A percentile compares a stretch with the other conserved stretches of the same genome.
phyloP scores from a whole-genome alignment of 1,140 invertebrate species.

The Neotoxoptera formosana region DNA sequence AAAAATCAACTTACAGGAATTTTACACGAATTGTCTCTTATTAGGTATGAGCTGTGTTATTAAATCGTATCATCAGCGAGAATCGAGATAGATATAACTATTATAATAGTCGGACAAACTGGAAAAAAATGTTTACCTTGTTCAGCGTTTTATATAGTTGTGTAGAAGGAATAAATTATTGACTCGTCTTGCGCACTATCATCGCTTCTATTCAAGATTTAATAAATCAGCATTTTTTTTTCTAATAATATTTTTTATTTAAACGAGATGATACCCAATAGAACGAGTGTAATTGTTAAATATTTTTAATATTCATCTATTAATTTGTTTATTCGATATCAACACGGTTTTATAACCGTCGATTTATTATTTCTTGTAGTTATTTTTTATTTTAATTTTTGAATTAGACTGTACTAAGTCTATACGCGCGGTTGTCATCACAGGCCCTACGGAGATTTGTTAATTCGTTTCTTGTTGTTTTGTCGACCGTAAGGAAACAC shows the following conservation, averaged over 20 bases:
- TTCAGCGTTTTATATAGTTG: neutral
- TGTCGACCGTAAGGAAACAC: neutral
- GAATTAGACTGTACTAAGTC: neutral
- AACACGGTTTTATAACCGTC: neutral
- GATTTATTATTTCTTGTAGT: neutral
- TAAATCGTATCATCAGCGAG: neutral
- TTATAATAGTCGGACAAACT: neutral
- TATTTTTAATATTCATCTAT: neutral
- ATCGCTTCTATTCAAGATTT: neutral
- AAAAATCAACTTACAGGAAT: neutral
- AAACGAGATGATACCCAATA: neutral
- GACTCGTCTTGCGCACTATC: neutral
- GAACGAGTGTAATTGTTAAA: slow-evolving; percentile 19
- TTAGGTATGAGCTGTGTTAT: neutral
- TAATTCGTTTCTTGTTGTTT: neutral
- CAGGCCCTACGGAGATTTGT: neutral
- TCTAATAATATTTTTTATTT: neutral
- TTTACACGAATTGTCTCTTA: neutral
- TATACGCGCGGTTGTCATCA: neutral
- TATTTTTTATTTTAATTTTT: neutral
- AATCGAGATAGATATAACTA: neutral
- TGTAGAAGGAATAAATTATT: neutral
- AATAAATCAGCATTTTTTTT: slow-evolving; percentile 8
- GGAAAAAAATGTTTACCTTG: neutral
- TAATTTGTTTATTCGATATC: neutral